These are phyloP conservation scores for Pectinophora gossypiella DNA, from an alignment of 1,140 invertebrate genomes.

Conservation along the genomic window DNA sequence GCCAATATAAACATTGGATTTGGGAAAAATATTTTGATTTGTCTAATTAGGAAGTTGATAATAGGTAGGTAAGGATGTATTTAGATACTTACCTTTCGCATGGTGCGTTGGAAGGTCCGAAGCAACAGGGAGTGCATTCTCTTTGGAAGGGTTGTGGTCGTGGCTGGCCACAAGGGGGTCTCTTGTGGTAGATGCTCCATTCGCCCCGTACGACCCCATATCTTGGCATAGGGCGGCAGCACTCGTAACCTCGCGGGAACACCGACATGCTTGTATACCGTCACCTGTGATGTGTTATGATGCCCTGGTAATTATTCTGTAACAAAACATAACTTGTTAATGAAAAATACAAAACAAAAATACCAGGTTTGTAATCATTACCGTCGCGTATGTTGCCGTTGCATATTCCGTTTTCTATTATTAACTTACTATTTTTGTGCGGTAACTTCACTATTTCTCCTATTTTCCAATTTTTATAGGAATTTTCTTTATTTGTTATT, in stretches of 20 bases:
- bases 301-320: not conserved
- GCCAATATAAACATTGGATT: no score
- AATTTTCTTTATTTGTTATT: not conserved
- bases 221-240: conserved; percentile 36
- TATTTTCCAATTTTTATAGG: not conserved
- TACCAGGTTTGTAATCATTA: no score
- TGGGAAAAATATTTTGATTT: no score
- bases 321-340: no score
- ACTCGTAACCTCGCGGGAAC: conserved; percentile 47
- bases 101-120: conserved; percentile 43
- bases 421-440: not conserved
- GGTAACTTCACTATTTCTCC: no score
- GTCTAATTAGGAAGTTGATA: no score
- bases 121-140: conserved; percentile 30
- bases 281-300: not conserved
- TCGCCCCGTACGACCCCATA: conserved; percentile 50
- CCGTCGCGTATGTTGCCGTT: no score
- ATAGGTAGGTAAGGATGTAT: no score
- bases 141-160: conserved; percentile 52
- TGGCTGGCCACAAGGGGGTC: conserved; percentile 54
- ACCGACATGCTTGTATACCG: conserved; percentile 44
- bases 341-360: no score
- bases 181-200: conserved; percentile 52
- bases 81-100: conserved; percentile 33
- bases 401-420: no score